These are phyloP conservation scores for Pristiophorus japonicus DNA, from an alignment of 2,113 vertebrate genomes.

Conservation along the genomic window DNA sequence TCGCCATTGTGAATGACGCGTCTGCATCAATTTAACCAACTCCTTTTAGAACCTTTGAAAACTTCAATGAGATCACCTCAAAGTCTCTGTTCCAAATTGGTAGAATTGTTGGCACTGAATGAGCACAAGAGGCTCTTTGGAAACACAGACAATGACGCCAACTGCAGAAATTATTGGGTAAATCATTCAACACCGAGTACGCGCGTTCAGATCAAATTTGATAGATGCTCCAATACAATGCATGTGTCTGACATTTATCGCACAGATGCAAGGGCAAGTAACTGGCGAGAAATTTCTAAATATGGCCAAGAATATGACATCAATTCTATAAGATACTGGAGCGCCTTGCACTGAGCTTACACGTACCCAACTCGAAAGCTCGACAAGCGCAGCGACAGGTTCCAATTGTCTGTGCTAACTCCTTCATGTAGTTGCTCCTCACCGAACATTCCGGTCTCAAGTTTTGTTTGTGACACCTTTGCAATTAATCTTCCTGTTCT, in stretches of 20 bases:
- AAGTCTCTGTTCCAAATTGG: background rate
- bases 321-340: background rate
- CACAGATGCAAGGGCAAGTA: background rate
- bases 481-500: background rate
- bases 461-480: background rate
- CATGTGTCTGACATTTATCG: background rate
- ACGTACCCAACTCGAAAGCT: background rate
- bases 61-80: background rate
- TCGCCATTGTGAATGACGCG: background rate
- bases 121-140: background rate
- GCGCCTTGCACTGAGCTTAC: background rate
- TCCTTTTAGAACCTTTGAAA: background rate
- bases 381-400: background rate
- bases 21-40: background rate
- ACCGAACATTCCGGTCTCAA: background rate
- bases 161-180: background rate
- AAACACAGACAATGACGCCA: background rate
- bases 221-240: background rate
- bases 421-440: background rate
- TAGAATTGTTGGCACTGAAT: background rate
- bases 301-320: background rate
- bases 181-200: background rate
- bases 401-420: background rate
- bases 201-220: background rate
- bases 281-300: background rate